Percentiles rank a stretch among this genome's conserved stretches.
These are phyloP conservation scores for Cantharis flavilabris DNA, from an alignment of 2,888 invertebrate species.

Conservation along the genomic window DNA sequence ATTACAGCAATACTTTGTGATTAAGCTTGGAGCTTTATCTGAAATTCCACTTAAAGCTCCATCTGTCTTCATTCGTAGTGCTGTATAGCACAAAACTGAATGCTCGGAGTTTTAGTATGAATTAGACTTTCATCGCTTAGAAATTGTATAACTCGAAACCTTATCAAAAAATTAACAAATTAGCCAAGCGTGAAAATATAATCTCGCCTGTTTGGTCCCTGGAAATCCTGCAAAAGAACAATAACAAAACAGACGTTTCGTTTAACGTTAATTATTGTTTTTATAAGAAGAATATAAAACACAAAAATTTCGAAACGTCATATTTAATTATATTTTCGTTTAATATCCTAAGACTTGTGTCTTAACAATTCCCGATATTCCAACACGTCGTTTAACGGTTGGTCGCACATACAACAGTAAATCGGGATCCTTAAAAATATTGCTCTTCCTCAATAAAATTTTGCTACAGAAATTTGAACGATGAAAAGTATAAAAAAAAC, in stretches of 20 bases:
- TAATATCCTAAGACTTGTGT: background rate
- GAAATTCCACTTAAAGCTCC: slow-evolving; percentile 12
- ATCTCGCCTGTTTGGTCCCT: background rate
- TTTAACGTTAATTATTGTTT: background rate
- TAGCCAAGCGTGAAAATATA: background rate
- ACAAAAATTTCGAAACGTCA: background rate
- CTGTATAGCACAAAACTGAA: background rate
- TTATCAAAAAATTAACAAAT: background rate
- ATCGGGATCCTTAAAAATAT: background rate
- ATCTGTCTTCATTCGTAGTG: slow-evolving; percentile 17
- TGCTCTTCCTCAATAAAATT: background rate
- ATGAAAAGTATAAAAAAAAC: background rate
- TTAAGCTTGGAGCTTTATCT: slow-evolving; percentile 15
- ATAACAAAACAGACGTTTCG: background rate
- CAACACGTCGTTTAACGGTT: background rate
- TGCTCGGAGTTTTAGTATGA: background rate
- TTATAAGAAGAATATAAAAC: background rate
- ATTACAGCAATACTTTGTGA: slow-evolving; percentile 10
- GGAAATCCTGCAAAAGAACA: background rate
- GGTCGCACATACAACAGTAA: background rate
- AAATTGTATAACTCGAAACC: background rate
- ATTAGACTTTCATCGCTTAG: slow-evolving; percentile 4
- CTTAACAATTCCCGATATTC: background rate
- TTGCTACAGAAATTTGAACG: background rate
- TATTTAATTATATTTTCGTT: background rate